These are phyloP conservation scores for Anolis sagrei DNA, from an alignment of 2,113 vertebrate species.

Conservation along the genomic window DNA sequence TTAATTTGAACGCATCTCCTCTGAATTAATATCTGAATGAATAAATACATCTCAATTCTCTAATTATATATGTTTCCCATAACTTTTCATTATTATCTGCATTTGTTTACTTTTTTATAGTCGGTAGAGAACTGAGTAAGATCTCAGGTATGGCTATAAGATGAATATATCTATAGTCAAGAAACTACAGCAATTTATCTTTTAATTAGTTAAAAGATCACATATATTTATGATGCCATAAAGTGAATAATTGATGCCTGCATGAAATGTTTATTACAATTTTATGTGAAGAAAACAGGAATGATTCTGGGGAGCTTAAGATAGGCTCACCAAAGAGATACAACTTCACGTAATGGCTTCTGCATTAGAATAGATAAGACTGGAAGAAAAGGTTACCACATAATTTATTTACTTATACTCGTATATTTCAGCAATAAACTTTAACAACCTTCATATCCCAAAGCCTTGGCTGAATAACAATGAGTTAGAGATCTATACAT, in stretches of 20 bases:
- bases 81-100: conserved; percentile 13
- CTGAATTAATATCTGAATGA: background rate
- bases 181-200: background rate
- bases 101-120: background rate
- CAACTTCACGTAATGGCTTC: conserved; percentile 11
- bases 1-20: background rate
- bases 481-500: conserved; percentile 3
- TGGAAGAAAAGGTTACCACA: conserved; percentile 24
- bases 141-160: background rate
- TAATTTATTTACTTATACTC: conserved; percentile 36
- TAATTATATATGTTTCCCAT: background rate
- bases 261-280: conserved; percentile 35
- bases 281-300: conserved; percentile 29
- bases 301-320: conserved; percentile 21
- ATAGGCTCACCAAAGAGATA: background rate
- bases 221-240: background rate
- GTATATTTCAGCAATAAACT: conserved; percentile 22
- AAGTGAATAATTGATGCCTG: conserved; percentile 29
- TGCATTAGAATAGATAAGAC: conserved; percentile 26
- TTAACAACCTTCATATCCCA: background rate
- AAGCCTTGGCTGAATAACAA: background rate
- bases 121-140: background rate
- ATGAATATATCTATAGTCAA: conserved; percentile 7
- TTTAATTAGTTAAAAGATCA: conserved; percentile 16
- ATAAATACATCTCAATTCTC: background rate